phyloP scores from a whole-genome alignment of 2,888 invertebrate genomes.

The Noctua fimbriata region DNA sequence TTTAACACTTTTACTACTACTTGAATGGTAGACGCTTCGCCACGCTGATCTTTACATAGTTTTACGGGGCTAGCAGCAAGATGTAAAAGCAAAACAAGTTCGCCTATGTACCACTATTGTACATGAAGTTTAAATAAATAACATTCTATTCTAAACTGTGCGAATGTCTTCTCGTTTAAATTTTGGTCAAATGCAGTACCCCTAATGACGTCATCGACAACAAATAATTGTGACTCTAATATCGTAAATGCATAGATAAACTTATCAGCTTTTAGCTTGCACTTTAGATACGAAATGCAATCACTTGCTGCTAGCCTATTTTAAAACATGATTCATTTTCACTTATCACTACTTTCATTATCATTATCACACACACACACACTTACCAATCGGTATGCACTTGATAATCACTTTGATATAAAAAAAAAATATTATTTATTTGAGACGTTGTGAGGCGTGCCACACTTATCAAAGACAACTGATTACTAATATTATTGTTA shows the following conservation, averaged over 20 bases:
- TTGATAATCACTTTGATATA: neutral
- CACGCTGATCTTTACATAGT: too few relatives aligned
- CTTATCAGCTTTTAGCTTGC: neutral
- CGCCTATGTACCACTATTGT: too few relatives aligned
- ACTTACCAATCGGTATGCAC: conserved; percentile 24
- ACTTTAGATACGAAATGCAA: conserved; percentile 1
- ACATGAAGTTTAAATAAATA: too few relatives aligned
- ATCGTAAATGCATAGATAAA: neutral
- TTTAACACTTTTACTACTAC: neutral
- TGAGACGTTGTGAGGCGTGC: neutral
- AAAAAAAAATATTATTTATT: conserved; percentile 1
- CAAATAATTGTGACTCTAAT: neutral
- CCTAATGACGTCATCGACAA: neutral
- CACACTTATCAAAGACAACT: conserved; percentile 13
- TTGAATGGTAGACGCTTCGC: neutral
- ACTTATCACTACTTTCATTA: conserved; percentile 3
- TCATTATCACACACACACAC: neutral
- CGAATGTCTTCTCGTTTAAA: neutral
- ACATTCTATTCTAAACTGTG: neutral
- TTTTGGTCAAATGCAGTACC: neutral
- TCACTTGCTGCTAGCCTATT: neutral
- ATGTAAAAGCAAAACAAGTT: neutral
- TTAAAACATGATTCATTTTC: conserved; percentile 30
- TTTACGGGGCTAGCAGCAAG: neutral
- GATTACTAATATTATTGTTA: conserved; percentile 23